Evolutionary conservation across 53 echinoderm and acorn worm genomes (phyloP).

Genomic region (Paelopatides confundens): DNA sequence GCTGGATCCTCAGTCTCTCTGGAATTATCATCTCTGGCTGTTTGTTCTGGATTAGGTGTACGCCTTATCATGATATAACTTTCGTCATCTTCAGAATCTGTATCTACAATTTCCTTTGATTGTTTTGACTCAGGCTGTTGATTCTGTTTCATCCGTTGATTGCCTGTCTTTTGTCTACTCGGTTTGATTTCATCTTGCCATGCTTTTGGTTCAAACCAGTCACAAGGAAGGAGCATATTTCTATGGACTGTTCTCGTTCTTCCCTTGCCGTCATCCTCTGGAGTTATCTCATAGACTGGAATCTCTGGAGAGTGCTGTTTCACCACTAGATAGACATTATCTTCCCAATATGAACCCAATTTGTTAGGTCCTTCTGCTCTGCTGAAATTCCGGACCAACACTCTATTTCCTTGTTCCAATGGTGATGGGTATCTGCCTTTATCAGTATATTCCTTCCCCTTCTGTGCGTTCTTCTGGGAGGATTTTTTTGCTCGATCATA

Average conservation of each 20-base stretch:
- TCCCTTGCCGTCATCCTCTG: conserved; percentile 43
- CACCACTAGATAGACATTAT: conserved; percentile 56
- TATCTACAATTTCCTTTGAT: not conserved
- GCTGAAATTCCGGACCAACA: conserved; percentile 58
- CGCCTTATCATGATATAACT: not conserved
- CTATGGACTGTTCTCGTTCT: conserved; percentile 44
- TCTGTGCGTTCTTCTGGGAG: conserved; percentile 1
- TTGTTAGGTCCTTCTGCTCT: conserved; percentile 58
- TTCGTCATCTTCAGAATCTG: conserved; percentile 29
- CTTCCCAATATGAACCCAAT: conserved; percentile 67
- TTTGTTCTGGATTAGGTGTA: not conserved
- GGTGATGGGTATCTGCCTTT: not conserved
- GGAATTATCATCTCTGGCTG: no score
- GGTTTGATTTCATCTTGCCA: no score
- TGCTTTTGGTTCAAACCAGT: conserved; percentile 27
- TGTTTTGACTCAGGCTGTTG: no score
- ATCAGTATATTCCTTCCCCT: conserved; percentile 49
- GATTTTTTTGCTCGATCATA: conserved; percentile 39
- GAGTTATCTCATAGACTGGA: conserved; percentile 70
- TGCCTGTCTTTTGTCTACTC: no score
- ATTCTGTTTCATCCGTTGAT: no score
- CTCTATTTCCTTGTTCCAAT: conserved; percentile 65
- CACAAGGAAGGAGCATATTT: conserved; percentile 63
- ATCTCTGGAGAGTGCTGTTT: conserved; percentile 45
- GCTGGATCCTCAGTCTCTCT: no score